Percentiles rank a stretch among this genome's conserved stretches.
These are phyloP conservation scores for Galerucella calmariensis DNA, from an alignment of 2,888 invertebrate species.

Conservation along the genomic window DNA sequence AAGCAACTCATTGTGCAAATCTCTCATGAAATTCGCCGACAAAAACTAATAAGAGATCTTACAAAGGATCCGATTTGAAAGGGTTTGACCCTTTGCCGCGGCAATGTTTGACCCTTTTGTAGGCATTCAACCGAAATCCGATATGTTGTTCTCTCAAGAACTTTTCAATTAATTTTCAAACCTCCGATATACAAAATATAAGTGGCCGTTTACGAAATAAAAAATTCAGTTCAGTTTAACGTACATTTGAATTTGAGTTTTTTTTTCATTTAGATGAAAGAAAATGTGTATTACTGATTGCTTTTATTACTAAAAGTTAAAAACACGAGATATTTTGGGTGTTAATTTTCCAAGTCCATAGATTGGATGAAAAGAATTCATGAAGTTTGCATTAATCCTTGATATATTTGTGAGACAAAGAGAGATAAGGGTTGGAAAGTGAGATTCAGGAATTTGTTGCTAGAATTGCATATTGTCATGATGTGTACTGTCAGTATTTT, in stretches of 20 bases:
- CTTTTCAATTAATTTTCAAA: conserved; percentile 30
- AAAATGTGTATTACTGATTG: not conserved
- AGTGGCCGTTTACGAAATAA: not conserved
- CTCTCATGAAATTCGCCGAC: conserved; percentile 56
- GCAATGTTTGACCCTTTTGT: conserved; percentile 54
- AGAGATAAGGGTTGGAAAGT: too few relatives aligned
- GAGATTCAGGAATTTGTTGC: too few relatives aligned
- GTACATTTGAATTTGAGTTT: not conserved
- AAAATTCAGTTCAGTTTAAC: not conserved
- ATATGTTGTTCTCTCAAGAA: conserved; percentile 47
- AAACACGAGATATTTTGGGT: too few relatives aligned
- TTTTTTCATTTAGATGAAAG: not conserved
- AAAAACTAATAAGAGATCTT: conserved; percentile 56
- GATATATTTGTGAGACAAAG: too few relatives aligned
- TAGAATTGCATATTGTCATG: too few relatives aligned
- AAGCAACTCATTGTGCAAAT: conserved; percentile 54
- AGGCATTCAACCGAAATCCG: conserved; percentile 51
- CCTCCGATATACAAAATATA: conserved; percentile 14
- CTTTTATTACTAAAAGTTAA: not conserved
- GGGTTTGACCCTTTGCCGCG: conserved; percentile 52
- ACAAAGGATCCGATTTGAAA: conserved; percentile 58
- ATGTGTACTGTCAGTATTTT: too few relatives aligned
- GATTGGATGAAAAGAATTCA: too few relatives aligned
- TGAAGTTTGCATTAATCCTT: too few relatives aligned
- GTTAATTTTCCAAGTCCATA: too few relatives aligned